These are phyloP conservation scores for Sceloporus tristichus DNA, from an alignment of 2,113 vertebrate species.

Conservation along the genomic window DNA sequence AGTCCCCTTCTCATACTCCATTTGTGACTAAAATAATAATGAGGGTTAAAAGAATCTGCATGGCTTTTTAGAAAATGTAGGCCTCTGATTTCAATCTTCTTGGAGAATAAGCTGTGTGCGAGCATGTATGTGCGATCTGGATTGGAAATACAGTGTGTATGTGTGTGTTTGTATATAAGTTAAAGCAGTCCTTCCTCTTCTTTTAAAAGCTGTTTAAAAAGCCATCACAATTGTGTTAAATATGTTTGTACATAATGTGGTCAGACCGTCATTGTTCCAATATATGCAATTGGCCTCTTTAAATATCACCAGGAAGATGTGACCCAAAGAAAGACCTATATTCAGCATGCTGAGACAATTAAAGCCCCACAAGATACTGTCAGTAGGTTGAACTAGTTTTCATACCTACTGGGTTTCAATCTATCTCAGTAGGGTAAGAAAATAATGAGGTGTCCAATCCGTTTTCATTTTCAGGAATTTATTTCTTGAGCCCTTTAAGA, in stretches of 20 bases:
- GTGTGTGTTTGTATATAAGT: no score
- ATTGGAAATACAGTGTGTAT: not conserved
- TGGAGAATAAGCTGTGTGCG: not conserved
- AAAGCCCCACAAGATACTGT: not conserved
- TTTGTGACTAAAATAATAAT: not conserved
- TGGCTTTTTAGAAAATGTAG: not conserved
- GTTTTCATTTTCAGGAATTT: rapidly evolving
- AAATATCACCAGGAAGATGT: not conserved
- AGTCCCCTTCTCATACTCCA: not conserved
- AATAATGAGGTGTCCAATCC: not conserved
- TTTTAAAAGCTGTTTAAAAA: not conserved
- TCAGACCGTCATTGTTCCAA: no score
- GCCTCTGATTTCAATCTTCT: not conserved
- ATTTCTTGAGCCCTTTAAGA: not conserved
- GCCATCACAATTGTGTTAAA: not conserved
- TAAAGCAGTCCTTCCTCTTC: no score
- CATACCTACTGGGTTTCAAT: not conserved
- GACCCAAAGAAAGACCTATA: not conserved
- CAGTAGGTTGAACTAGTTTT: not conserved
- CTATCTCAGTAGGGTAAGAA: not conserved
- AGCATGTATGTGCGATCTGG: not conserved
- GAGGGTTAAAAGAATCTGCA: not conserved
- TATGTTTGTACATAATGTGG: not conserved
- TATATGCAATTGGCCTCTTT: not conserved
- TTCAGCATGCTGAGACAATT: slow-evolving; percentile 28